These are phyloP conservation scores for Amphilophus citrinellus DNA, from an alignment of 2,113 vertebrate species.

Conservation along the genomic window DNA sequence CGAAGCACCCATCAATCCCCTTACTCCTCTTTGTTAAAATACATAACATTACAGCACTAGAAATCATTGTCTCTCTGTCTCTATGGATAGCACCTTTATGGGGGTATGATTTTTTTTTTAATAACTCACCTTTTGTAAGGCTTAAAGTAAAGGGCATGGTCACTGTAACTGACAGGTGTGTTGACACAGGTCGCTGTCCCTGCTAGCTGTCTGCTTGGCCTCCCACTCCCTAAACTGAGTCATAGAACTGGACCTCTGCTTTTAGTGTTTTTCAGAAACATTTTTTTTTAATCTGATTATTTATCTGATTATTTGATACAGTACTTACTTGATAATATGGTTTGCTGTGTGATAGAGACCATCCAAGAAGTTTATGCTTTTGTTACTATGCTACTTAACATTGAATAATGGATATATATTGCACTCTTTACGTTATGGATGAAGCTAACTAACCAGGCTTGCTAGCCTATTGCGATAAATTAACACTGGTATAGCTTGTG, in stretches of 20 bases:
- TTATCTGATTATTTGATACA: neutral
- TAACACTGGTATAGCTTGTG: neutral
- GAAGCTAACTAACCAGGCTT: neutral
- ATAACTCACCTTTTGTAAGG: neutral
- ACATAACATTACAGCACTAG: neutral
- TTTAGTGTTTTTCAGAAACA: neutral
- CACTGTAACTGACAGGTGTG: neutral
- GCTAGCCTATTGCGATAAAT: neutral
- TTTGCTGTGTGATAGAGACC: neutral
- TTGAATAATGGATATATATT: neutral
- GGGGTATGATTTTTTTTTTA: neutral
- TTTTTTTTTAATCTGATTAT: neutral
- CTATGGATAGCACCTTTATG: neutral
- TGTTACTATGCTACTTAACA: neutral
- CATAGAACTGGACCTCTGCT: neutral
- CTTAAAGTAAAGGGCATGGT: neutral
- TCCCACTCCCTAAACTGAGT: neutral
- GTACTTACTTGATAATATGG: neutral
- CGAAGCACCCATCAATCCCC: neutral
- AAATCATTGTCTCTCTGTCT: neutral
- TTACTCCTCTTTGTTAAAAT: neutral
- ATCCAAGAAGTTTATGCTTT: neutral
- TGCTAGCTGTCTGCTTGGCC: neutral
- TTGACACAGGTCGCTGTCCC: neutral
- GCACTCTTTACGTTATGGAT: neutral